Evolutionary conservation across 2,113 vertebrate species (phyloP), one percentile per base, ranked within the genome.

Genomic region (Paralichthys olivaceus): DNA sequence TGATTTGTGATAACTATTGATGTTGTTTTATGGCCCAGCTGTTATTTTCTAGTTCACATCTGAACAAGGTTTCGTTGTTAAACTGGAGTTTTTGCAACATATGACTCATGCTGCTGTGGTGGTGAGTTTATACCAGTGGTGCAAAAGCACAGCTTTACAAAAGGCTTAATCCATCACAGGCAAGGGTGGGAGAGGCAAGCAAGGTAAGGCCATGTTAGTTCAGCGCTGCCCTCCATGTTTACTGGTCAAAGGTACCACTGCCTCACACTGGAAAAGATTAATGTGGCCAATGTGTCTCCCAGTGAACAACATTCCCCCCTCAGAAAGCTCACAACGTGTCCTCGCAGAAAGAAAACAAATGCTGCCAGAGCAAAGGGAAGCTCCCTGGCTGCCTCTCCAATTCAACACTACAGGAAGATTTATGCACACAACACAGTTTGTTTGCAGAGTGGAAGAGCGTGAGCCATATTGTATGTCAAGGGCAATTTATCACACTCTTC

Each of bases 351-450:
- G 56, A 79, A 89, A 89, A 87, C 75, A 85, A 91, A 90, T 74
- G 75, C 69, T 66, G 71, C 1, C 28, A 80, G 80, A 76, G 79
- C 84, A 89, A 79, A 81, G 71, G 73, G 72, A 79, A 47, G 70
- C 67, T 90, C 77, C 81, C 82, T 67, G 6, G 77, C 77, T 76
- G 68, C 70, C 60, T 59, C 71, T 84, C 20, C 75, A 74, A 72
- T 83, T 87, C 86, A 84, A 74, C 80, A 54, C 72, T 25, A 25
- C 72, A 5, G 77, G 77, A 87, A 90, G 87, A 91, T 89, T 88
- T 88, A 93, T 89, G 84, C 84, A 80, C 85, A 88, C 77, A 88
- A 79, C 86, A 71, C 77, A 72, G 79, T 87, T 90, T 91, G 90
- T 93, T 90, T 90, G 84, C 81, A 76, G 63, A 82, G 73, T 67